phyloP scores from a whole-genome alignment of 2,797 vertebrate species.

The Spinus pinus region DNA sequence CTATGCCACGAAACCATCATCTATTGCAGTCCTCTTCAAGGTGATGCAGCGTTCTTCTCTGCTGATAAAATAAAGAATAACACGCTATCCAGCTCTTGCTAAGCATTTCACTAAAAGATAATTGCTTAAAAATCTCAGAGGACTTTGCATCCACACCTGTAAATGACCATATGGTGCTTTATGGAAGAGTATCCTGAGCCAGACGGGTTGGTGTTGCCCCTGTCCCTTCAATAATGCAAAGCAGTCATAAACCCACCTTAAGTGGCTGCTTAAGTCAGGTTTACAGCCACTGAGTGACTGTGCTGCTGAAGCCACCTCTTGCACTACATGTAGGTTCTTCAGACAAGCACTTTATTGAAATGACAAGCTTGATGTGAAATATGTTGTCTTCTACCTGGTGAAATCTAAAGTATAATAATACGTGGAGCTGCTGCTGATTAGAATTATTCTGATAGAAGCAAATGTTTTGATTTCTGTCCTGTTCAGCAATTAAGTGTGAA shows the following conservation, averaged over 20 bases:
- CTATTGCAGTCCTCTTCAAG: background rate
- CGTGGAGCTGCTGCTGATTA: slow-evolving; percentile 44
- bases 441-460: slow-evolving; percentile 61
- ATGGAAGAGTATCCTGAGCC: background rate
- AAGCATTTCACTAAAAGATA: background rate
- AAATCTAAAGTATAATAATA: slow-evolving; percentile 41
- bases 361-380: background rate
- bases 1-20: background rate
- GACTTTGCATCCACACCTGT: background rate
- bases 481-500: slow-evolving; percentile 49
- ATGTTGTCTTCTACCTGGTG: background rate
- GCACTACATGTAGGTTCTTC: background rate
- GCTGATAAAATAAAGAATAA: background rate
- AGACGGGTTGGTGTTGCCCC: background rate
- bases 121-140: background rate
- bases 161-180: background rate
- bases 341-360: background rate
- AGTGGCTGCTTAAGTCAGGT: background rate
- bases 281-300: background rate
- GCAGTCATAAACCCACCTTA: background rate
- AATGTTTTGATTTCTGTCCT: slow-evolving; percentile 61
- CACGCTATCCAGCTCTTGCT: background rate
- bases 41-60: background rate
- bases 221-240: background rate
- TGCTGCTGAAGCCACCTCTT: background rate